A percentile compares a stretch with the other conserved stretches of the same genome.
These are phyloP conservation scores for Xenopus petersii DNA, from an alignment of 2,797 vertebrate genomes.

Conservation along the genomic window DNA sequence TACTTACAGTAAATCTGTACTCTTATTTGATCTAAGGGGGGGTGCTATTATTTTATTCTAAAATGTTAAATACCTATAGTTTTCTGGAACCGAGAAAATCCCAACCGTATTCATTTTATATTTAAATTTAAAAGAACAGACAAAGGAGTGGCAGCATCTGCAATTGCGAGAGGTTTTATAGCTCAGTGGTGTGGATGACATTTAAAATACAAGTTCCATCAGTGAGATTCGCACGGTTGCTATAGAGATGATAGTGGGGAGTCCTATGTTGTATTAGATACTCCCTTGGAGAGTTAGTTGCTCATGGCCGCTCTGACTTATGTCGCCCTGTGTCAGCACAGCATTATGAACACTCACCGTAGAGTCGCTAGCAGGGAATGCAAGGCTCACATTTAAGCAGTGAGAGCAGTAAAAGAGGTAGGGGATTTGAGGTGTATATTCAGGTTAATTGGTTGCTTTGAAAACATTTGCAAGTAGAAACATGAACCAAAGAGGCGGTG, in stretches of 20 bases:
- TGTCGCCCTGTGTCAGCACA: slow-evolving; percentile 36
- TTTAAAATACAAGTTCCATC: slow-evolving; percentile 53
- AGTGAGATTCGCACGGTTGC: slow-evolving; percentile 53
- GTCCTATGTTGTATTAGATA: slow-evolving; percentile 39
- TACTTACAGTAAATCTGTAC: too few species aligned
- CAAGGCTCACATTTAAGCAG: slow-evolving; percentile 9
- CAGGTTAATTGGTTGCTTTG: too few species aligned
- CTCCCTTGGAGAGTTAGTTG: slow-evolving; percentile 14
- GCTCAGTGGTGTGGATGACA: slow-evolving; percentile 46
- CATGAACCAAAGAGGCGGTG: too few species aligned
- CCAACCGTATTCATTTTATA: slow-evolving; percentile 19
- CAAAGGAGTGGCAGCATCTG: slow-evolving; percentile 17
- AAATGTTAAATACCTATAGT: too few species aligned
- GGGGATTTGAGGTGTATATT: too few species aligned
- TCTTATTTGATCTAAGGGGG: too few species aligned
- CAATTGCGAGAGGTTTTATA: slow-evolving; percentile 29
- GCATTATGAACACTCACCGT: slow-evolving; percentile 16
- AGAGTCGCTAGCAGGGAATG: slow-evolving; percentile 15
- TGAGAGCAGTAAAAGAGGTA: too few species aligned
- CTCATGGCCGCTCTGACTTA: slow-evolving; percentile 42
- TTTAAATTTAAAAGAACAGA: slow-evolving; percentile 21
- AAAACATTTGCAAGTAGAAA: too few species aligned
- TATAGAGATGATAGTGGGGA: slow-evolving; percentile 59
- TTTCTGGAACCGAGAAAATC: too few species aligned
- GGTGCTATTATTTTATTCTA: too few species aligned